A percentile compares a stretch with the other conserved stretches of the same genome.
phyloP scores from a whole-genome alignment of 2,888 invertebrate species.

The Acanthoscelides obtectus region DNA sequence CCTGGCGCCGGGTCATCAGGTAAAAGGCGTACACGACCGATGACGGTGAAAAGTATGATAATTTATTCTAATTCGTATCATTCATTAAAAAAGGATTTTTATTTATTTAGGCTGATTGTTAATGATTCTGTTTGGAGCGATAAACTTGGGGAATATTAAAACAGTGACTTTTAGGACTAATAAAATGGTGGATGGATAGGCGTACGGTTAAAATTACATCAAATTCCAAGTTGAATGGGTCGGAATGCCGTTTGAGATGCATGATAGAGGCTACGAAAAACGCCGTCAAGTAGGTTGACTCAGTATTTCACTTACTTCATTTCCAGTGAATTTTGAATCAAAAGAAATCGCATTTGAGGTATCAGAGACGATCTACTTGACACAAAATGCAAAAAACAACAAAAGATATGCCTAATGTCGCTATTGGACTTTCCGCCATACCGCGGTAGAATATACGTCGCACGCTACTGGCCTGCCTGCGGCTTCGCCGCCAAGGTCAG shows the following conservation, averaged over 20 bases:
- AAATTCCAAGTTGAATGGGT: conserved; percentile 7
- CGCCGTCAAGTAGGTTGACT: no score
- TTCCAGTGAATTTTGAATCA: no score
- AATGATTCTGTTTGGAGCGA: conserved; percentile 16
- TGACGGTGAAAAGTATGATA: conserved; percentile 26
- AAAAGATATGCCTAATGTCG: no score
- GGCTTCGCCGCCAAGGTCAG: no score
- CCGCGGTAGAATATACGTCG: no score
- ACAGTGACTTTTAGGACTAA: conserved; percentile 26
- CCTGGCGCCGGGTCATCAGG: conserved; percentile 29
- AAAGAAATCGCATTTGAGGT: no score
- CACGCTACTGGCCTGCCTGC: no score
- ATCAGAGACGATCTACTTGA: no score
- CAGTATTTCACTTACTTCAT: no score
- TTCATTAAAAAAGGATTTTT: conserved; percentile 17
- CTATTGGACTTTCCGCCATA: no score
- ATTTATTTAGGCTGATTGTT: conserved; percentile 17
- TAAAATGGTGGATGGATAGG: conserved; percentile 19
- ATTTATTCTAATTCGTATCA: conserved; percentile 25
- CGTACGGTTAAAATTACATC: conserved; percentile 8
- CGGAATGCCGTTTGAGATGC: not conserved
- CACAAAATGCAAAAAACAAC: no score
- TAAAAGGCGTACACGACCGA: conserved; percentile 23
- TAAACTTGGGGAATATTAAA: conserved; percentile 27
- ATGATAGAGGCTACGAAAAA: conserved; percentile 1